Evolutionary conservation across 2,113 vertebrate species (phyloP), one percentile per base, ranked within the genome.

Genomic region (Marcusenius ussheri): DNA sequence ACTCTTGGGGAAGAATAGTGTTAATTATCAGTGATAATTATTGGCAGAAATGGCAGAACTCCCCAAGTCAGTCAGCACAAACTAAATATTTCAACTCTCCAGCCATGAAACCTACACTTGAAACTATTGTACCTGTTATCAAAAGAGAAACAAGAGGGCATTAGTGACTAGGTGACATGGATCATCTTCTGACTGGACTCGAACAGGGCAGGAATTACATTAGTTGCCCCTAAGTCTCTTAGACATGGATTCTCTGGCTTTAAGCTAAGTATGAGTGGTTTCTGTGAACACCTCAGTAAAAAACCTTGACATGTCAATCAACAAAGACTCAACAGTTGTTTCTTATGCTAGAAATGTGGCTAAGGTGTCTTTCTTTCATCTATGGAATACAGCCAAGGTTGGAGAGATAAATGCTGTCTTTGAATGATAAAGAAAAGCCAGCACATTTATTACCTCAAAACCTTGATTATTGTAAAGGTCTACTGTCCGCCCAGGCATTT

Each of bases 391-490:
- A 42, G 74, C 15, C 35, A 80, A 80, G 74, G 74, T 80, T 80
- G 11, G 35, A 42, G 74, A 80, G 39, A 31, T 5, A 70, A 42
- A 80, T 80, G 31, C 27, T 35, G n/a, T 13, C 31, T 42, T 35
- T 39, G 31, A 77, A 77, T 77, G 6, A 42, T 6, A 80, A 19
- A 80, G n/a, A 62, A 62, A 70, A 31, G 62, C 2, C 10, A 6
- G 70, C 70, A 13, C 31, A 77, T 77, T 17, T 39, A 77, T 39
- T 77, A 80, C 74, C 74, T 80, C 35, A 42, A 17, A 80, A 80
- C 35, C 74, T 70, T 39, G 74, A 80, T 80, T 80, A 80, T 80
- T 80, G 74, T 80, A 80, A 80, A 80, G 74, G 31, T 19, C 74
- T 42, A 19, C 74, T 77, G 1, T 77, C 74, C 1, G 35, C n/a